Base-by-base conservation (phyloP, 2,888 invertebrate species). In the Exocentrus adspersus region DNA sequence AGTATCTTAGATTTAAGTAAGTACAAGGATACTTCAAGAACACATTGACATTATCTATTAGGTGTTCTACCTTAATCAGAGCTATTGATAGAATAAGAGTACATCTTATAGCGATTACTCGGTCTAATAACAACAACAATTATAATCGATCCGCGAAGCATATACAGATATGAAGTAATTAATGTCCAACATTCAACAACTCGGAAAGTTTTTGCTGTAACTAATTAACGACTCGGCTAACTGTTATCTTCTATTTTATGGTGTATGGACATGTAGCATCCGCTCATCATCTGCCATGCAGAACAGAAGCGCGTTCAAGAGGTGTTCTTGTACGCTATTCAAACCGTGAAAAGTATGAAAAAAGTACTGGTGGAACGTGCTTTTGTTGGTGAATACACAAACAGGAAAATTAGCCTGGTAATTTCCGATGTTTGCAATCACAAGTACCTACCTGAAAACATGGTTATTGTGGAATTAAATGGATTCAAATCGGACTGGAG, bases 221-320 rank as follows among this genome's bases (percentile, higher is more conserved):
- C 43, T 54, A 43, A 54, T 54, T 43, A 54, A 54, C 6, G 43
- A 54, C 43, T 43, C 21, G 16, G 28, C 14, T 43, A 43, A 54
- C 43, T 54, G 54, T 54, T 54, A 54, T 54, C 54, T 54, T 43
- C 28, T n/a, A 43, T 54, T 54, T 54, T 54, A 42, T 54, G 54
- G 54, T 54, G 43, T 43, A 43, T 28, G 24, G 21, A n/a, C 54
- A 54, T 54, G 28, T 54, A 54, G 54, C 43, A 14, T 54, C 42
- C 54, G 54, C 54, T 54, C 54, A 54, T 54, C 54, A 54, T 43
- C 54, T 54, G 54, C 54, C 54, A 54, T 54, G 28, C 54, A 54
- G 54, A 54, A 54, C 54, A 53, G 19, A 48, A 48, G 28, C 28
- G 16, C 48, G 16, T 16, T 48, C n/a, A n/a, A 37, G 10, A 37